phyloP scores from a whole-genome alignment of 1,140 invertebrate genomes.

The Anastrepha obliqua region DNA sequence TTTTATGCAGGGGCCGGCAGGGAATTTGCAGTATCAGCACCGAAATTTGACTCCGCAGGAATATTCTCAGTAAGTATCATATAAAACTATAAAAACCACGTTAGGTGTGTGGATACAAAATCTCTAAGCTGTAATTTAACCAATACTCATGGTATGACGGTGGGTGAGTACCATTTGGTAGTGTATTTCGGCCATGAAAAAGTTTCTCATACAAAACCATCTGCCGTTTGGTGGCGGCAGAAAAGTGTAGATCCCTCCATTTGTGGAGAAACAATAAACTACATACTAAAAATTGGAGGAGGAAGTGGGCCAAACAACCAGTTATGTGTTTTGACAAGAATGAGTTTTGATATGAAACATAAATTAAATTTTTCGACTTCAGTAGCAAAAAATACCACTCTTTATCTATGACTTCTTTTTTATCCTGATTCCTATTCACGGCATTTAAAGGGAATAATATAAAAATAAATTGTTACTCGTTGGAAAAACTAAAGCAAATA shows the following conservation, averaged over 20 bases:
- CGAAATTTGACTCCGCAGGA: conserved; percentile 70
- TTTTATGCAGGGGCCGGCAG: conserved; percentile 70
- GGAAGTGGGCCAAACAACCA: too few species aligned
- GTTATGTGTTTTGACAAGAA: too few species aligned
- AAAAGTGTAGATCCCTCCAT: not conserved
- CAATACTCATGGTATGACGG: not conserved
- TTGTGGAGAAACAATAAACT: too few species aligned
- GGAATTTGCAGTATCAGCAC: conserved; percentile 71
- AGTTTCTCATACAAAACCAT: not conserved
- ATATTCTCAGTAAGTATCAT: conserved; percentile 67
- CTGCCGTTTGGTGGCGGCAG: not conserved
- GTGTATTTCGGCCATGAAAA: not conserved
- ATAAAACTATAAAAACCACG: not conserved
- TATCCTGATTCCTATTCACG: too few species aligned
- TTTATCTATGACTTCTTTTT: too few species aligned
- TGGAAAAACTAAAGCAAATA: too few species aligned
- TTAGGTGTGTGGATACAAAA: not conserved
- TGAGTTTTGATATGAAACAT: too few species aligned
- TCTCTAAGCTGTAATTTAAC: not conserved
- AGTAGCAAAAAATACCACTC: too few species aligned
- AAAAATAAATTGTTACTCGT: too few species aligned
- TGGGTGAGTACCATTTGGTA: not conserved
- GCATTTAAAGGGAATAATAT: too few species aligned
- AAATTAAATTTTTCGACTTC: too few species aligned
- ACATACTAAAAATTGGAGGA: too few species aligned